Base-by-base conservation (phyloP, 2,113 vertebrate species). In the Oreotragus oreotragus region DNA sequence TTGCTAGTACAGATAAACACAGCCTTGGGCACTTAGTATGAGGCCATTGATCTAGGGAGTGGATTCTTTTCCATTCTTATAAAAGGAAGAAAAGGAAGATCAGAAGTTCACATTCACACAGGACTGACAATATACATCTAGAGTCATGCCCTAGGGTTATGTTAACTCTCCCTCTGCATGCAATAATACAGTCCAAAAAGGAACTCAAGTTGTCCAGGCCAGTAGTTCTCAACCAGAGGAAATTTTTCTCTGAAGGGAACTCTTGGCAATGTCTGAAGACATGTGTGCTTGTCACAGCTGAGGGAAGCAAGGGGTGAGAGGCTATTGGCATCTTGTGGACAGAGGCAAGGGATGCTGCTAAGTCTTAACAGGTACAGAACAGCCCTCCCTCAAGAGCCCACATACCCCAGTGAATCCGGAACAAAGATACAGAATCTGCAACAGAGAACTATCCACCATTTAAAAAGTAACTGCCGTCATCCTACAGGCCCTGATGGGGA, bases 41-140 rank as follows among this genome's bases (percentile, higher is more conserved):
- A 96, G 58, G 70, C 79, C 33, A 86, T 43, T 92, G 85, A 96
- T 92, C 84, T 57, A 80, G 45, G 51, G 80, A 81, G 85, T 55
- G 45, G 47, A 92, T 94, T 94, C 15, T 23, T 92, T 81, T 81
- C 79, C 89, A 94, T 86, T 92, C 53, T 39, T 90, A 86, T 45
- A 81, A 90, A 92, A 86, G 27, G n/a, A 47, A 85, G 36, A 81
- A 86, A 95, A 86, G 27, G n/a, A 53, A 89, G 33, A 94, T 86
- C 92, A 96, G 51, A 90, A 60, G 30, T 80, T 80, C 70, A 76
- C 30, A 73, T 73, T 85, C 70, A 76, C 53, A 28, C 15, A 33
- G 73, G 45, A 94, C 60, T 92, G 30, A 96, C 79, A 89, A 81
- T 76, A 76, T 53, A 81, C 51, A 93, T 43, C 73, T 88, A 66